A percentile compares a stretch with the other conserved stretches of the same genome.
Evolutionary conservation across 2,113 vertebrate genomes (phyloP).

Genomic region (Peromyscus leucopus): DNA sequence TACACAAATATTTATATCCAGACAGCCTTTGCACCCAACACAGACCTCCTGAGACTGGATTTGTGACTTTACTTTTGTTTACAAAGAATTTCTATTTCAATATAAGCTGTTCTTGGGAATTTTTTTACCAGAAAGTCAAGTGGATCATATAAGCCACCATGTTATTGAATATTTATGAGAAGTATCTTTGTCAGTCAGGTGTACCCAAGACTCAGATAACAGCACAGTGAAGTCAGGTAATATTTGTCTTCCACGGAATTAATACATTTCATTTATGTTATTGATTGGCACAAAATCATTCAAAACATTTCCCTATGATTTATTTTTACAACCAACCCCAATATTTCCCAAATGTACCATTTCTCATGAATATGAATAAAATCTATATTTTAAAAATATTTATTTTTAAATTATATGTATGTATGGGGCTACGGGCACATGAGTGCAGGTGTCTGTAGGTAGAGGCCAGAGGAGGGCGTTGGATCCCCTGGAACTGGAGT

Average conservation of each 20-base stretch:
- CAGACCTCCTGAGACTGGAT: background rate
- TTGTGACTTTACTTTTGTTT: constrained; percentile 14
- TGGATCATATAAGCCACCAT: background rate
- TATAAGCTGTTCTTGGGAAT: background rate
- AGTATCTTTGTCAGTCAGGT: background rate
- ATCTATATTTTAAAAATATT: background rate
- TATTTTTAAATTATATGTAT: background rate
- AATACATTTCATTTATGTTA: constrained; percentile 38
- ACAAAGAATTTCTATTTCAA: background rate
- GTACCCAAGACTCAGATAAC: background rate
- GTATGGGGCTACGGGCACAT: background rate
- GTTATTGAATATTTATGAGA: constrained; percentile 20
- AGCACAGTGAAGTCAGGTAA: background rate
- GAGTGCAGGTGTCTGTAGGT: background rate
- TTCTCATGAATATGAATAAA: background rate
- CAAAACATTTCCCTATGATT: constrained; percentile 13
- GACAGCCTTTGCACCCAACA: background rate
- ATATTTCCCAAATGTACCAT: background rate
- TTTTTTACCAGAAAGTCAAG: constrained; percentile 21
- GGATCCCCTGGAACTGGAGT: background rate
- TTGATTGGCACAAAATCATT: constrained; percentile 46
- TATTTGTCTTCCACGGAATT: background rate
- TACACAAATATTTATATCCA: background rate
- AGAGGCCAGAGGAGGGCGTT: background rate
- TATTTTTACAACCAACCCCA: background rate